A percentile compares a stretch with the other conserved stretches of the same genome.
Evolutionary conservation across 2,113 vertebrate genomes (phyloP).

Genomic region (Spizaetus ornatus): DNA sequence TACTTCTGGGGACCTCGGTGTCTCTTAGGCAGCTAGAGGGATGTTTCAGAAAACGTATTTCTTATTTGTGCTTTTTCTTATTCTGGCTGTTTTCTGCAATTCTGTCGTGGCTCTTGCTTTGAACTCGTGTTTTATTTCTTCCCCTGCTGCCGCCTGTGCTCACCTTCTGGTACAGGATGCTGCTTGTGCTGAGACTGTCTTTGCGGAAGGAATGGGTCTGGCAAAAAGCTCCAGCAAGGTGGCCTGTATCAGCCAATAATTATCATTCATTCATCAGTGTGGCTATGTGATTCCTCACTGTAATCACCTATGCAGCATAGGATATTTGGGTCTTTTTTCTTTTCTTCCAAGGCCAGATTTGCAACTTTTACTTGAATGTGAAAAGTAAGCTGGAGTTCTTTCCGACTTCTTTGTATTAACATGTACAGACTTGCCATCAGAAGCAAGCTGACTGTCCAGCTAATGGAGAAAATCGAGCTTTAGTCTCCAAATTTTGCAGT

Average conservation of each 20-base stretch:
- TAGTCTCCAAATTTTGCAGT: neutral
- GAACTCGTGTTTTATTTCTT: neutral
- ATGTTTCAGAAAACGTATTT: neutral
- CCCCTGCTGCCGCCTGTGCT: neutral
- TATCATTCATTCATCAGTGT: neutral
- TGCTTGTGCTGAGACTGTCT: neutral
- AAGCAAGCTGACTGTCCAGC: neutral
- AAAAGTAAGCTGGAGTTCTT: neutral
- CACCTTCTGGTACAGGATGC: neutral
- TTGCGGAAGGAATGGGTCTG: neutral
- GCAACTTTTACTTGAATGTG: neutral
- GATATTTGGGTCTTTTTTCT: neutral
- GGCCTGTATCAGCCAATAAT: neutral
- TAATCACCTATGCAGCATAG: neutral
- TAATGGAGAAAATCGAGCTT: neutral
- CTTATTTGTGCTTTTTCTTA: neutral
- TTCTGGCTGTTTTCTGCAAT: neutral
- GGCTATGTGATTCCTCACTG: neutral
- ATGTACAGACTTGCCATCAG: neutral
- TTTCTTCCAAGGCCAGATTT: neutral
- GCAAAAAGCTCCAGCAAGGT: neutral
- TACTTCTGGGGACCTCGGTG: neutral
- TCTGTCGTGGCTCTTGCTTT: neutral
- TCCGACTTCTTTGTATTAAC: neutral
- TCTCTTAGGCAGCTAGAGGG: neutral